phyloP scores from a whole-genome alignment of 2,888 invertebrate genomes.

The Melinopterus prodromus region DNA sequence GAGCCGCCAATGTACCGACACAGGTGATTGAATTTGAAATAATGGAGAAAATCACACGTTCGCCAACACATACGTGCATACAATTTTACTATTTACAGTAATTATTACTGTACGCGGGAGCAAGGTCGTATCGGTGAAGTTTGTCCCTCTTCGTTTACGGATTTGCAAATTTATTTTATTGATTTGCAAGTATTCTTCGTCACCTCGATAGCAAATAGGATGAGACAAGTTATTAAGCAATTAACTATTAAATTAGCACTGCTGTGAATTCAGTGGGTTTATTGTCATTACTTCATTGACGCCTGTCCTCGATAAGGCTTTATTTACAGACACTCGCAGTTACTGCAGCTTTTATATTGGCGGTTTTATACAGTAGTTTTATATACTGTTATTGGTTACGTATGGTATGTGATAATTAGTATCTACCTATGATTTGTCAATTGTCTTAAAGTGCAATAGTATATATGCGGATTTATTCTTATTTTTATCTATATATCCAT shows the following conservation, averaged over 20 bases:
- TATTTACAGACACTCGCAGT: not conserved
- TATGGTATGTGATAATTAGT: too few species aligned
- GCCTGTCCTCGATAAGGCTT: not conserved
- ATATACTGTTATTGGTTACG: too few species aligned
- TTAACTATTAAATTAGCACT: not conserved
- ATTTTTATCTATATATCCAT: too few species aligned
- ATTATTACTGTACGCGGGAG: not conserved
- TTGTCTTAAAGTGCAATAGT: too few species aligned
- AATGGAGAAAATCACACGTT: conserved; percentile 4
- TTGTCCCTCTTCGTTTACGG: not conserved
- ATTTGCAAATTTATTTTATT: not conserved
- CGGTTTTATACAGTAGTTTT: too few species aligned
- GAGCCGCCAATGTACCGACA: not conserved
- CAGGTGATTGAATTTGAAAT: not conserved
- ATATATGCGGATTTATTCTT: too few species aligned
- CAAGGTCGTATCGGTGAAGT: not conserved
- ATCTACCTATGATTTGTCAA: too few species aligned
- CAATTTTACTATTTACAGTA: not conserved
- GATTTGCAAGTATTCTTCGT: not conserved
- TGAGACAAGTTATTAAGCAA: not conserved
- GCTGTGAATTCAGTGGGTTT: not conserved
- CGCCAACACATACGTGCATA: not conserved
- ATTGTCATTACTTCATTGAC: not conserved
- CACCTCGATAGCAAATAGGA: not conserved
- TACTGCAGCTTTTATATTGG: too few species aligned